These are phyloP conservation scores for Dendroctonus ponderosae DNA, from an alignment of 1,140 invertebrate genomes.

Conservation along the genomic window DNA sequence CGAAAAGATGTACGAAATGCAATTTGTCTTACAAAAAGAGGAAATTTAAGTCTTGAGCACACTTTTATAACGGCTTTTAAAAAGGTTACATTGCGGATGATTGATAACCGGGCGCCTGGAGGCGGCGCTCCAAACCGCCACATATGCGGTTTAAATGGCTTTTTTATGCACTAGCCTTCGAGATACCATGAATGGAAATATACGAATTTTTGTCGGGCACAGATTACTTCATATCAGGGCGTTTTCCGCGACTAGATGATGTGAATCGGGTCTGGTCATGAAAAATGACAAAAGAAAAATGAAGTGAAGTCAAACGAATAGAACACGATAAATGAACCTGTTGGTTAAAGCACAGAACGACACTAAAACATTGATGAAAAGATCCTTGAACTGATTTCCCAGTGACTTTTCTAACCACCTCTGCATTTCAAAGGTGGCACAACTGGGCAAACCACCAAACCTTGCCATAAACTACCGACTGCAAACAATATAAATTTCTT, in stretches of 20 bases:
- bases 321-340: too few species aligned
- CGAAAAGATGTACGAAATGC: slow-evolving; percentile 10
- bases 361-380: too few species aligned
- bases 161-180: slow-evolving; percentile 26
- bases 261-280: neutral
- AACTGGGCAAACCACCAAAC: too few species aligned
- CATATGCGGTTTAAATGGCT: slow-evolving; percentile 22
- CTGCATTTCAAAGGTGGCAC: too few species aligned
- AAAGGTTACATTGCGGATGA: slow-evolving; percentile 28
- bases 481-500: too few species aligned
- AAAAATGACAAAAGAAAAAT: too few species aligned
- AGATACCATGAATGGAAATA: slow-evolving; percentile 25
- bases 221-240: slow-evolving; percentile 11
- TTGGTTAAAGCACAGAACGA: too few species aligned
- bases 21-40: slow-evolving; percentile 28
- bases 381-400: too few species aligned
- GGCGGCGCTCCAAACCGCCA: slow-evolving; percentile 9
- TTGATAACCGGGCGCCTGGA: slow-evolving; percentile 15
- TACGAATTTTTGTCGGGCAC: slow-evolving; percentile 4
- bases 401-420: too few species aligned
- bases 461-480: too few species aligned
- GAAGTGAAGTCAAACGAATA: too few species aligned
- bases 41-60: slow-evolving; percentile 26
- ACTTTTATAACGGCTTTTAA: slow-evolving; percentile 29
- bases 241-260: slow-evolving; percentile 10